Conservation (phyloP, 2,113 vertebrate species). For the Ariopsis seemanni region DNA sequence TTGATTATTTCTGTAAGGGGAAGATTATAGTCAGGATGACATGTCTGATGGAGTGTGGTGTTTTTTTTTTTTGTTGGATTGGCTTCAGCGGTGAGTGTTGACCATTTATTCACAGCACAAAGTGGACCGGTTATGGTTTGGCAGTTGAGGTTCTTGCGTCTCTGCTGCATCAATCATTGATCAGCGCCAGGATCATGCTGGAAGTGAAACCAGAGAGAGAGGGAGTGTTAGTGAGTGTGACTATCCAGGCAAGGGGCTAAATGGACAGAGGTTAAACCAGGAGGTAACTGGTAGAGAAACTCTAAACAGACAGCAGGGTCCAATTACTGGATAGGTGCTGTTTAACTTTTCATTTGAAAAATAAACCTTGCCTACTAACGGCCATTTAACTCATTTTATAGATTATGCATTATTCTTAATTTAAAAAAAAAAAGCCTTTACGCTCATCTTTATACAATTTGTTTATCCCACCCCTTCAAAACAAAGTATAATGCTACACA, state of each 20-base stretch:
- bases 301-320: conserved; percentile 32
- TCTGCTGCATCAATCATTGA: conserved; percentile 85
- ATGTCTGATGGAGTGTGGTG: conserved; percentile 32
- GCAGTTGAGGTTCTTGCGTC: conserved; percentile 41
- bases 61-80: neutral
- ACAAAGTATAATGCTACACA: neutral
- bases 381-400: neutral
- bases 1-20: conserved; percentile 4
- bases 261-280: conserved; percentile 31
- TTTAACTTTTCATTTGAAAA: conserved; percentile 38
- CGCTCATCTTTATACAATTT: neutral
- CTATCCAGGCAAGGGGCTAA: conserved; percentile 16
- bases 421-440: neutral
- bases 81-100: conserved; percentile 29
- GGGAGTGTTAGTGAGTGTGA: conserved; percentile 12
- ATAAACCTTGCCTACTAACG: neutral
- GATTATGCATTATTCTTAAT: neutral
- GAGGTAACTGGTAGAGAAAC: conserved; percentile 26
- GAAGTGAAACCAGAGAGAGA: conserved; percentile 52
- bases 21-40: neutral
- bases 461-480: neutral
- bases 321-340: neutral
- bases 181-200: conserved; percentile 98
- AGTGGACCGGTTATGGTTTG: conserved; percentile 51
- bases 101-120: conserved; percentile 17